Evolutionary conservation across 2,888 invertebrate species (phyloP).

Genomic region (Mythimna albipuncta): DNA sequence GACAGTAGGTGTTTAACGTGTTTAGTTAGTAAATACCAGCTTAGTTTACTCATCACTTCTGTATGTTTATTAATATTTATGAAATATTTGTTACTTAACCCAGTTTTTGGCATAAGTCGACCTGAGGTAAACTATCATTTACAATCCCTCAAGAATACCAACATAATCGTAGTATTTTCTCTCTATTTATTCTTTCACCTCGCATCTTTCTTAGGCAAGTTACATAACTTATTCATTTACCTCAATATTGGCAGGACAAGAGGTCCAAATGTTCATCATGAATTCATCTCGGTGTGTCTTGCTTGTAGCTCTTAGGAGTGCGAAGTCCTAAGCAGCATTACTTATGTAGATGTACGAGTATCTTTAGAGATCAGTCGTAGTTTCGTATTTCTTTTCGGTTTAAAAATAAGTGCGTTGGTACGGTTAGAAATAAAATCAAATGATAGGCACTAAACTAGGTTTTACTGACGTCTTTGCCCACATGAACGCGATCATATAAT

Average conservation of each 20-base stretch:
- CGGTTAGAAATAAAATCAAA: too few relatives aligned
- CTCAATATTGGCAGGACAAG: neutral
- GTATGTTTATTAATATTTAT: too few relatives aligned
- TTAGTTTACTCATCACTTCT: too few relatives aligned
- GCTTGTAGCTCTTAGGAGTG: neutral
- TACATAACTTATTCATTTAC: constrained; percentile 17
- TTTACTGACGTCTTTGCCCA: too few relatives aligned
- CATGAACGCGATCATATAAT: too few relatives aligned
- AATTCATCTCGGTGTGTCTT: constrained; percentile 18
- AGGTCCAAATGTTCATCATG: constrained; percentile 20
- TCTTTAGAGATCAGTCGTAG: neutral
- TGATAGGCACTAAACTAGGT: too few relatives aligned
- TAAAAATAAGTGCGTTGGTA: neutral
- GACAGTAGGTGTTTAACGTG: too few relatives aligned
- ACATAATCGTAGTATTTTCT: neutral
- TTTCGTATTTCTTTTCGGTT: neutral
- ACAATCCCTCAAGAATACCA: neutral
- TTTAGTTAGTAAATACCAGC: too few relatives aligned
- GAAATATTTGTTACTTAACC: too few relatives aligned
- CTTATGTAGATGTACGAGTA: neutral
- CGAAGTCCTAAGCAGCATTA: neutral
- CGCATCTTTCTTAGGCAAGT: neutral
- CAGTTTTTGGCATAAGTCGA: too few relatives aligned
- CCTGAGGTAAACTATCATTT: too few relatives aligned
- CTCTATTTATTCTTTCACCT: neutral